A percentile compares a stretch with the other conserved stretches of the same genome.
Conservation (phyloP, 2,888 invertebrate genomes). For the Dioctria rufipes region DNA sequence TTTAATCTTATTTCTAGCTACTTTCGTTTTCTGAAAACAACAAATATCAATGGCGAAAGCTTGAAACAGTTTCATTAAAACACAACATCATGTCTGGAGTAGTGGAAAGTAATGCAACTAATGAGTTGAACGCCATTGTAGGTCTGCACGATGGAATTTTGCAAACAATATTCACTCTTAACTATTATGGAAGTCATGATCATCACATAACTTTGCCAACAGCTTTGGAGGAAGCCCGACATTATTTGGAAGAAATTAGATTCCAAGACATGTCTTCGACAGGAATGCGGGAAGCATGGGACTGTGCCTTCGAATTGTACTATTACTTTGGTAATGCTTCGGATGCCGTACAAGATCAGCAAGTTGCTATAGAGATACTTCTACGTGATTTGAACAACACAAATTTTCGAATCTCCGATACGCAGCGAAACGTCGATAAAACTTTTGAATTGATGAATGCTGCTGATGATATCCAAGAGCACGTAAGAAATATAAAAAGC, state of each 20-base stretch:
- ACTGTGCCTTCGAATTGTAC: conserved; percentile 67
- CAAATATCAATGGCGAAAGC: conserved; percentile 67
- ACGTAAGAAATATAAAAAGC: conserved; percentile 66
- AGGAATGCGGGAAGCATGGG: conserved; percentile 64
- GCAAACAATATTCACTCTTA: conserved; percentile 66
- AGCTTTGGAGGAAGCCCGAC: conserved; percentile 72
- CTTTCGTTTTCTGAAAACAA: conserved; percentile 67
- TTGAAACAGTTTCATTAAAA: conserved; percentile 64
- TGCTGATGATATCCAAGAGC: conserved; percentile 67
- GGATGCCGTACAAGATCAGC: conserved; percentile 68
- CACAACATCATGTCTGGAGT: conserved; percentile 62
- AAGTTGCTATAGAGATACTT: conserved; percentile 68
- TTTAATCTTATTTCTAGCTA: conserved; percentile 56
- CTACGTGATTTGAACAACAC: conserved; percentile 68
- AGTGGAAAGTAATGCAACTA: conserved; percentile 58
- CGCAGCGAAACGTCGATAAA: conserved; percentile 66
- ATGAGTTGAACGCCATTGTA: conserved; percentile 61
- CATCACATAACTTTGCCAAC: conserved; percentile 74
- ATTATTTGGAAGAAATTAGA: conserved; percentile 72
- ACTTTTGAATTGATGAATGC: conserved; percentile 66
- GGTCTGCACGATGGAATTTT: conserved; percentile 67
- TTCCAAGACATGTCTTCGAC: conserved; percentile 66
- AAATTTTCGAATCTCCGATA: conserved; percentile 67
- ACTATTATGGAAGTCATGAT: conserved; percentile 72
- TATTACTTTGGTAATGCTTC: conserved; percentile 67